These are phyloP conservation scores for Epinephelus cyanopodus DNA, from an alignment of 2,113 vertebrate species.

Conservation along the genomic window DNA sequence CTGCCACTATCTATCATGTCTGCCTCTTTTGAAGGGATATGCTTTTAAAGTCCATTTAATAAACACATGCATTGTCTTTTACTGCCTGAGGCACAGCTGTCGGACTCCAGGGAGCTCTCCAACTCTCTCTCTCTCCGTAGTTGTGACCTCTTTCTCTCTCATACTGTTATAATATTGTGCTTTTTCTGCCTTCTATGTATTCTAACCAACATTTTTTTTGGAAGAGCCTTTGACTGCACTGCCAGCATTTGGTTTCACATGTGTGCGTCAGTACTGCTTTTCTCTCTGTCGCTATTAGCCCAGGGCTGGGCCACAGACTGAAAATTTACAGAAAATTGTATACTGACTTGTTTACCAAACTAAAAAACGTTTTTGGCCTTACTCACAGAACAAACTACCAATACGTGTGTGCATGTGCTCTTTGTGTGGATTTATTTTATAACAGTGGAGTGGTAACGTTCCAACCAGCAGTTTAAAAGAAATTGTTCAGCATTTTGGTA, in stretches of 20 bases:
- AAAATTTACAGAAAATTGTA: too few species aligned
- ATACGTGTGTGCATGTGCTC: background rate
- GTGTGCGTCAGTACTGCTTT: background rate
- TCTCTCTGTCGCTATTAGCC: background rate
- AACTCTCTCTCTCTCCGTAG: constrained; percentile 25
- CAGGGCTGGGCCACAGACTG: background rate
- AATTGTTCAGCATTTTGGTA: background rate
- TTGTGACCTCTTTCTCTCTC: constrained; percentile 42
- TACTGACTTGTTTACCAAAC: background rate
- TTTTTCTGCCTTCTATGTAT: background rate
- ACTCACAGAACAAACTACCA: background rate
- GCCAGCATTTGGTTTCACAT: background rate
- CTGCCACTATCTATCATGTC: constrained; percentile 35
- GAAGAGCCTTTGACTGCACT: background rate
- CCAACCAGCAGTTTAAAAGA: background rate
- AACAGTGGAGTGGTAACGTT: background rate
- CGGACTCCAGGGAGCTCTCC: constrained; percentile 39
- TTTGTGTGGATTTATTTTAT: too few species aligned
- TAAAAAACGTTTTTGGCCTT: background rate
- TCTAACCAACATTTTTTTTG: background rate
- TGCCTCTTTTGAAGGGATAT: constrained; percentile 55
- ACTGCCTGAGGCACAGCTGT: constrained; percentile 72
- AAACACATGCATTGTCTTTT: constrained; percentile 71
- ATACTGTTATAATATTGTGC: background rate
- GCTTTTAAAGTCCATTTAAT: constrained; percentile 81